These are phyloP conservation scores for Pomacea canaliculata DNA, from an alignment of 2,888 invertebrate species.

Conservation along the genomic window DNA sequence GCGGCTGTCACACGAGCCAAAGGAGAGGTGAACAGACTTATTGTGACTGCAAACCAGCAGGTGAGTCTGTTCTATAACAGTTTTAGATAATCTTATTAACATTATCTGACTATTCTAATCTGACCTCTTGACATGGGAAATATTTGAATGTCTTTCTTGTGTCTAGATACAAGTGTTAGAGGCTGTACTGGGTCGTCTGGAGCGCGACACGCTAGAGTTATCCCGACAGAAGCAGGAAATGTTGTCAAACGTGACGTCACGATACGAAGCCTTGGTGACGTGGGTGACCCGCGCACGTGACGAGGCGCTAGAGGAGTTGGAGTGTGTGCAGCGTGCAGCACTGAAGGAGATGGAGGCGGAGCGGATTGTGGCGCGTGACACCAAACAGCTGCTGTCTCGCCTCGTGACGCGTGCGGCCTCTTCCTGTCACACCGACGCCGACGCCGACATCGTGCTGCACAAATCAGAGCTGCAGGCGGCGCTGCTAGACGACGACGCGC, in stretches of 20 bases:
- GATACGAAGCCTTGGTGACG: background rate
- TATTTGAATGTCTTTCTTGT: background rate
- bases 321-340: background rate
- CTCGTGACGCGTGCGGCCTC: background rate
- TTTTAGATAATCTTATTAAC: background rate
- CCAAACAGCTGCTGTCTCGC: background rate
- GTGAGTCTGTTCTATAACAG: too few relatives aligned
- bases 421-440: background rate
- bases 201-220: too few relatives aligned
- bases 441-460: background rate
- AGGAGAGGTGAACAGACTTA: too few relatives aligned
- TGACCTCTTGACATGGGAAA: too few relatives aligned
- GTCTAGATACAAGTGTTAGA: too few relatives aligned
- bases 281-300: conserved; percentile 15
- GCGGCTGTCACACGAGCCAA: background rate
- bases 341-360: background rate
- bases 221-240: too few relatives aligned
- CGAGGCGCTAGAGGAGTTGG: conserved; percentile 9
- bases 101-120: background rate
- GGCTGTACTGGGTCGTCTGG: too few relatives aligned
- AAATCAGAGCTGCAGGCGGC: background rate
- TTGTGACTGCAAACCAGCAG: too few relatives aligned
- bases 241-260: too few relatives aligned
- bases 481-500: background rate
- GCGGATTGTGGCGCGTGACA: background rate